Conservation (phyloP, 1,140 invertebrate genomes). For the Nilaparvata lugens region DNA sequence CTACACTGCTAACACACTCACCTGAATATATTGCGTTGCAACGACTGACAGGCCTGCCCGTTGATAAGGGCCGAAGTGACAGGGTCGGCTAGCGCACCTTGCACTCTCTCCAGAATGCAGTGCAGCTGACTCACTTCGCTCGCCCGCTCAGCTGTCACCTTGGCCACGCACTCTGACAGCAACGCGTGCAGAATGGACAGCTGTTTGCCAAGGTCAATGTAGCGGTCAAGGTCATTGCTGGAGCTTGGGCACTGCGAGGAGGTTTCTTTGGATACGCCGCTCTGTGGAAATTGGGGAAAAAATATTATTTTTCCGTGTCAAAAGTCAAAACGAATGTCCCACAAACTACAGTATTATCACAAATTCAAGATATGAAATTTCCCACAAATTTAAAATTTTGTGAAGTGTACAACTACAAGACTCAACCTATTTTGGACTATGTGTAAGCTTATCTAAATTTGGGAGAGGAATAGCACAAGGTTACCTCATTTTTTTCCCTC, state of each 20-base stretch:
- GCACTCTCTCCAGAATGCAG: constrained; percentile 44
- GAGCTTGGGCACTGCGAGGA: constrained; percentile 11
- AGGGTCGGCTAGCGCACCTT: constrained; percentile 42
- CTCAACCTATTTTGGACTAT: too few relatives aligned
- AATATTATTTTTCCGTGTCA: too few relatives aligned
- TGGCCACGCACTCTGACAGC: constrained; percentile 58
- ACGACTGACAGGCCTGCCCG: constrained; percentile 26
- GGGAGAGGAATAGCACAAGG: too few relatives aligned
- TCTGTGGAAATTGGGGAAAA: too few relatives aligned
- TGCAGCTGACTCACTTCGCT: constrained; percentile 37
- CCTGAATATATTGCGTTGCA: constrained; percentile 38
- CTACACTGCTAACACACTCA: too few relatives aligned
- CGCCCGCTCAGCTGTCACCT: constrained; percentile 40
- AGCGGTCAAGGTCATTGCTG: constrained; percentile 48
- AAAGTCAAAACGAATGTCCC: too few relatives aligned
- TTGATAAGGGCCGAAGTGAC: neutral
- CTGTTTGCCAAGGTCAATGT: constrained; percentile 75
- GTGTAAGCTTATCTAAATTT: too few relatives aligned
- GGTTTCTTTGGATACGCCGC: constrained; percentile 37
- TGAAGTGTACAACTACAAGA: too few relatives aligned
- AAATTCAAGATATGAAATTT: too few relatives aligned
- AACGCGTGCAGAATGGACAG: constrained; percentile 64
- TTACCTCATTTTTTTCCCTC: too few relatives aligned
- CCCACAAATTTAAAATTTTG: too few relatives aligned
- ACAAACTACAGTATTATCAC: too few relatives aligned